Evolutionary conservation across 2,113 vertebrate genomes (phyloP).

Genomic region (Clinocottus analis): DNA sequence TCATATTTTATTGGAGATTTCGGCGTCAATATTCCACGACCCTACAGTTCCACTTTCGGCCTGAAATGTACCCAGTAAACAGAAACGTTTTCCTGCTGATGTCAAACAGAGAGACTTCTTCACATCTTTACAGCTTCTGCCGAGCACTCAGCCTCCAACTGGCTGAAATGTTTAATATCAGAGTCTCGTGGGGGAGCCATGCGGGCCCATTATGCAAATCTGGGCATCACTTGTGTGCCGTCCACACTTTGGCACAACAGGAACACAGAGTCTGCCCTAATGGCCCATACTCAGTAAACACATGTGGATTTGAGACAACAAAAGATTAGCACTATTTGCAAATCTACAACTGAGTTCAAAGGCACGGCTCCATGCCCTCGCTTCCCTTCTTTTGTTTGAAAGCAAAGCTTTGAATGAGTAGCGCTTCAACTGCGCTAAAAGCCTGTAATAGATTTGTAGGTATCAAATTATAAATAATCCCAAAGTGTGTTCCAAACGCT

Average conservation of each 20-base stretch:
- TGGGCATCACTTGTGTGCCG: slow-evolving; percentile 65
- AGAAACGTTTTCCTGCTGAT: neutral
- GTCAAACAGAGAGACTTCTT: neutral
- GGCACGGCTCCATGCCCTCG: slow-evolving; percentile 46
- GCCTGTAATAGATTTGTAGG: neutral
- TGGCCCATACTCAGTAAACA: slow-evolving; percentile 76
- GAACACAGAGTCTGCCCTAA: slow-evolving; percentile 68
- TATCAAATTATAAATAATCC: slow-evolving; percentile 24
- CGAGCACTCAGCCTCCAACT: neutral
- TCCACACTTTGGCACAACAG: slow-evolving; percentile 75
- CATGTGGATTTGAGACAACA: slow-evolving; percentile 83
- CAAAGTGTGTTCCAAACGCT: neutral
- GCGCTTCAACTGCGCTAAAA: slow-evolving; percentile 5
- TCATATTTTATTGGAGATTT: neutral
- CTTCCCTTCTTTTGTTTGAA: slow-evolving; percentile 74
- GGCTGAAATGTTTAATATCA: slow-evolving; percentile 51
- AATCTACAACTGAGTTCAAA: slow-evolving; percentile 84
- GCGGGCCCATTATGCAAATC: slow-evolving; percentile 74
- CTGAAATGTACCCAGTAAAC: neutral
- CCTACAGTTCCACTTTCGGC: neutral
- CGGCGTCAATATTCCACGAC: neutral
- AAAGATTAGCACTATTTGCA: slow-evolving; percentile 84
- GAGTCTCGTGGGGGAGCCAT: slow-evolving; percentile 5
- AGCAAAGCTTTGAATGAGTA: slow-evolving; percentile 40
- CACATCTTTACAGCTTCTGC: neutral